Conservation (phyloP, 2,113 vertebrate genomes). For the Petrocephalus zakoni region DNA sequence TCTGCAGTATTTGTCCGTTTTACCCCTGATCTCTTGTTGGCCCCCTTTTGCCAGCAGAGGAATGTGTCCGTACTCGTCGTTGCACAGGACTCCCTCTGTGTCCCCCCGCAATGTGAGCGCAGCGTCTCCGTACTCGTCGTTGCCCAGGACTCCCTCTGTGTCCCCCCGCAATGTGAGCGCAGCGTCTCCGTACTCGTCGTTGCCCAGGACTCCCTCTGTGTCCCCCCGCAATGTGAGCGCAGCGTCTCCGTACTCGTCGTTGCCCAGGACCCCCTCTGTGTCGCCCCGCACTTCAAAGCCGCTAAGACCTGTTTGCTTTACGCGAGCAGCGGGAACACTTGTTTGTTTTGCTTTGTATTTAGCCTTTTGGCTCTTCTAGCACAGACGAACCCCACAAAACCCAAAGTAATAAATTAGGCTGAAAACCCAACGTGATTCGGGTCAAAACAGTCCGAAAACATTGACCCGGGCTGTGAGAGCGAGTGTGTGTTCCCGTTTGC, state of each 20-base stretch:
- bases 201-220: background rate
- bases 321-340: background rate
- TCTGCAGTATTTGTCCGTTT: background rate
- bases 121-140: background rate
- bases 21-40: background rate
- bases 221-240: background rate
- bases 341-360: conserved; percentile 25
- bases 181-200: background rate
- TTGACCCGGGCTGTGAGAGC: background rate
- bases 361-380: conserved; percentile 12
- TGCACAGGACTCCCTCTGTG: background rate
- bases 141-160: background rate
- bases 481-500: background rate
- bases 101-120: background rate
- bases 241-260: background rate
- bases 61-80: conserved; percentile 10
- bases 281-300: conserved; percentile 19
- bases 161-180: background rate
- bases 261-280: background rate
- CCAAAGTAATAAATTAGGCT: background rate
- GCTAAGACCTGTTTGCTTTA: conserved; percentile 19
- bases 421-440: conserved; percentile 8
- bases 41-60: background rate
- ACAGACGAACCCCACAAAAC: background rate
- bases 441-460: background rate